A percentile compares a stretch with the other conserved stretches of the same genome.
Evolutionary conservation across 2,888 invertebrate species (phyloP).

Genomic region (Aspidapion aeneum): DNA sequence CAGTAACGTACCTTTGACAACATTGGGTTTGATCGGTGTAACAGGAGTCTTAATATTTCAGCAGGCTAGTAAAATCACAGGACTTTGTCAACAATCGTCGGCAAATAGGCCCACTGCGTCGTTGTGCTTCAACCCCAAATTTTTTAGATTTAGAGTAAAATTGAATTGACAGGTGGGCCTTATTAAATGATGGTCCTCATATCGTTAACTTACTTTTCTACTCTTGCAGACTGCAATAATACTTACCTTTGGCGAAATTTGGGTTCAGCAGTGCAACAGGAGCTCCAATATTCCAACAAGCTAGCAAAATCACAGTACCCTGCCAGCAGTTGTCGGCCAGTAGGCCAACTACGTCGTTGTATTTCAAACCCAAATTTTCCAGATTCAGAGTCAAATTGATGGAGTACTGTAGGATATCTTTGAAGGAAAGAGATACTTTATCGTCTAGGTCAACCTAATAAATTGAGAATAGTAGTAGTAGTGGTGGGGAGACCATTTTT

Average conservation of each 20-base stretch:
- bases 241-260: constrained; percentile 4
- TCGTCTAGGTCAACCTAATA: constrained; percentile 1
- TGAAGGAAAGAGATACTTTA: background rate
- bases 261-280: constrained; percentile 5
- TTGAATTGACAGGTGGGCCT: too few relatives aligned
- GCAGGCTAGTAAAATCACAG: too few relatives aligned
- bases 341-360: background rate
- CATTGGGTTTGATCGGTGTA: too few relatives aligned
- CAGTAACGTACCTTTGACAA: too few relatives aligned
- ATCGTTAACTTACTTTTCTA: too few relatives aligned
- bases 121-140: background rate
- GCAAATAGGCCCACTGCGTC: too few relatives aligned
- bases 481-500: too few relatives aligned
- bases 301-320: background rate
- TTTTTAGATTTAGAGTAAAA: background rate
- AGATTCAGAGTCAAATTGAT: constrained; percentile 1
- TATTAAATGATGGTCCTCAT: too few relatives aligned
- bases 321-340: constrained; percentile 8
- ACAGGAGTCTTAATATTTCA: too few relatives aligned
- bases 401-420: constrained; percentile 2
- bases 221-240: too few relatives aligned
- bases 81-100: too few relatives aligned
- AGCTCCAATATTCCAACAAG: constrained; percentile 7
- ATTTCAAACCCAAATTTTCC: constrained; percentile 1
- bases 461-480: background rate